Base-by-base conservation (phyloP, 2,113 vertebrate species). In the Terrapene triunguis region DNA sequence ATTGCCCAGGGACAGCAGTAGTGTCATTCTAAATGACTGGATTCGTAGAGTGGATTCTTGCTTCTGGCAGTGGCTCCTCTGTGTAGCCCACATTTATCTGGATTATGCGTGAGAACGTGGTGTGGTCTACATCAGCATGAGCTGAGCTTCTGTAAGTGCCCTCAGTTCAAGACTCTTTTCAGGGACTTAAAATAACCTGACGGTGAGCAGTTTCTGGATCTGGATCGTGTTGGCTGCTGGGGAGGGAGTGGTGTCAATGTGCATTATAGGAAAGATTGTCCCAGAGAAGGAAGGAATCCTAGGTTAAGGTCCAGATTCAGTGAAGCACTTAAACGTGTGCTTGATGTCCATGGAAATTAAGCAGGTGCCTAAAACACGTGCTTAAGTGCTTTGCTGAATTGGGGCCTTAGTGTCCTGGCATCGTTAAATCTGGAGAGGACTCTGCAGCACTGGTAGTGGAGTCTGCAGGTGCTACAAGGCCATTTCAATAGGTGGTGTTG, bases 61-160 rank as follows among this genome's bases (percentile, higher is more conserved):
- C 8, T 5, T 59, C 88, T 59, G 27, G 42, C 25, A 78, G 22
- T 14, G 0, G 0, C 5, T 92, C 80, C 53, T 21, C 74, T 72
- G 13, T 19, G 3, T 0, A 0, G 57, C 38, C 87, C 6, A 21
- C 25, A 6, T 19, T 3, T 1, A 3, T 54, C 19, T 54, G n/a
- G 74, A 38, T 90, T 29, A 21, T 48, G 47, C 35, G 32, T 3
- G 3, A 57, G 87, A 94, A 92, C 1, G 1, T 0, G 0, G 5
- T 32, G 2, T 44, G 65, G 65, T 29, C 12, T 1, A 5, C n/a
- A 9, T 42, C 82, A 83, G 74, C 81, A 85, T 72, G 74, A 89
- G 11, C 9, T 74, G 88, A 84, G 59, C 24, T 21, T 27, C 24
- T 78, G 25, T 25, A 10, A 47, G 25, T 47, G 24, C 74, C 25